A percentile compares a stretch with the other conserved stretches of the same genome.
Evolutionary conservation across 2,888 invertebrate genomes (phyloP).

Genomic region (Baccha elongata): DNA sequence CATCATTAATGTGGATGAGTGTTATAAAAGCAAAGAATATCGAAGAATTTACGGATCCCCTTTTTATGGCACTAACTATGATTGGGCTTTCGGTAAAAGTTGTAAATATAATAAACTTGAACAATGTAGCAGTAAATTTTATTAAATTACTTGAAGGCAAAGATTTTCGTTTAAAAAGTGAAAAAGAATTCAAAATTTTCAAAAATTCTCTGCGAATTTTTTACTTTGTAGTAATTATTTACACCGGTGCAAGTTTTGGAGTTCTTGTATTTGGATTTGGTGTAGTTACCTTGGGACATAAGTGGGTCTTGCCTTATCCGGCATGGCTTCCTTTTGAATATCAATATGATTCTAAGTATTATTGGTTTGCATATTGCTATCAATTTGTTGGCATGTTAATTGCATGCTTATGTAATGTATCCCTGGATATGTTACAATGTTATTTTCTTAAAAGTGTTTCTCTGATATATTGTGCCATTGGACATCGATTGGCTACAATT

Average conservation of each 20-base stretch:
- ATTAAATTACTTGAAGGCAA: slow-evolving; percentile 52
- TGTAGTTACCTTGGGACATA: slow-evolving; percentile 63
- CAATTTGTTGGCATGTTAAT: slow-evolving; percentile 75
- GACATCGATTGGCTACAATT: slow-evolving; percentile 74
- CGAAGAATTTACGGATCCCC: slow-evolving; percentile 76
- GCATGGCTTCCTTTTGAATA: slow-evolving; percentile 79
- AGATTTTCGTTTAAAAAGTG: neutral
- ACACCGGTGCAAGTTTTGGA: slow-evolving; percentile 53
- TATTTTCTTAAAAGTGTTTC: slow-evolving; percentile 78
- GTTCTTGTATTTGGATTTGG: slow-evolving; percentile 52
- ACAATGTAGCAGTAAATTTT: slow-evolving; percentile 68
- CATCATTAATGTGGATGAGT: slow-evolving; percentile 76
- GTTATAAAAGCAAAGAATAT: slow-evolving; percentile 75
- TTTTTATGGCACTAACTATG: slow-evolving; percentile 78
- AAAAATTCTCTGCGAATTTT: slow-evolving; percentile 70
- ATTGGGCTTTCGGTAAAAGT: slow-evolving; percentile 76
- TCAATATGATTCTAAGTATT: slow-evolving; percentile 69
- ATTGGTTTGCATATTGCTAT: slow-evolving; percentile 76
- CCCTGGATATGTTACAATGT: slow-evolving; percentile 77
- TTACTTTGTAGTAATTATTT: slow-evolving; percentile 70
- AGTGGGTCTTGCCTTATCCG: slow-evolving; percentile 76
- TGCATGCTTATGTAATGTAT: slow-evolving; percentile 75
- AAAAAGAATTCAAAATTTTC: slow-evolving; percentile 57
- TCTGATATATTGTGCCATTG: slow-evolving; percentile 76
- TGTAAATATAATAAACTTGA: slow-evolving; percentile 76